These are phyloP conservation scores for Cotesia glomerata DNA, from an alignment of 1,140 invertebrate species.

Conservation along the genomic window DNA sequence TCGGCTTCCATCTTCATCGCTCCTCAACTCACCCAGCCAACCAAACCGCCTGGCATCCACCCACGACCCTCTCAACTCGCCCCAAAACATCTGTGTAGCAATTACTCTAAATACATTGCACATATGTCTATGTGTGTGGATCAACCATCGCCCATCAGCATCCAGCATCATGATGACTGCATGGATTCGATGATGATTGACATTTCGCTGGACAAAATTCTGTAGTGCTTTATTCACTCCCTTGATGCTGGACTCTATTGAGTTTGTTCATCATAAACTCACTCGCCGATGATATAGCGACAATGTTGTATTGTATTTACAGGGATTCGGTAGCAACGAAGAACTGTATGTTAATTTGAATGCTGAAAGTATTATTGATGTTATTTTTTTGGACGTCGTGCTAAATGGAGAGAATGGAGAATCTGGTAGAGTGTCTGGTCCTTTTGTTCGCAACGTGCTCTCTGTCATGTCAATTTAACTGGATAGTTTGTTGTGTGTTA, in stretches of 20 bases:
- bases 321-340: background rate
- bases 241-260: conserved; percentile 13
- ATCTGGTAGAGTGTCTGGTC: too few relatives aligned
- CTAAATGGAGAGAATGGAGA: too few relatives aligned
- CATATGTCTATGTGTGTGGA: background rate
- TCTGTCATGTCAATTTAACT: too few relatives aligned
- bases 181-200: conserved; percentile 29
- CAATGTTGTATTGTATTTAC: background rate
- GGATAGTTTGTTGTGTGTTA: too few relatives aligned
- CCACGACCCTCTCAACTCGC: background rate
- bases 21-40: conserved; percentile 16
- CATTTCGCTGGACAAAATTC: conserved; percentile 30
- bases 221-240: conserved; percentile 1
- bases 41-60: conserved; percentile 24
- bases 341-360: background rate
- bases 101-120: conserved; percentile 52
- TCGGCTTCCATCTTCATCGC: background rate
- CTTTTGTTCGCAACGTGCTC: too few relatives aligned
- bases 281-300: too few relatives aligned
- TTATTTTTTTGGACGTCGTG: too few relatives aligned
- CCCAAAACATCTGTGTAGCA: conserved; percentile 56
- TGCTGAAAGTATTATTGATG: too few relatives aligned
- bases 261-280: background rate
- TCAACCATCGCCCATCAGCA: too few relatives aligned
- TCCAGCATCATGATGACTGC: background rate